phyloP scores from a whole-genome alignment of 1,140 invertebrate species.

The Bombus confusus region DNA sequence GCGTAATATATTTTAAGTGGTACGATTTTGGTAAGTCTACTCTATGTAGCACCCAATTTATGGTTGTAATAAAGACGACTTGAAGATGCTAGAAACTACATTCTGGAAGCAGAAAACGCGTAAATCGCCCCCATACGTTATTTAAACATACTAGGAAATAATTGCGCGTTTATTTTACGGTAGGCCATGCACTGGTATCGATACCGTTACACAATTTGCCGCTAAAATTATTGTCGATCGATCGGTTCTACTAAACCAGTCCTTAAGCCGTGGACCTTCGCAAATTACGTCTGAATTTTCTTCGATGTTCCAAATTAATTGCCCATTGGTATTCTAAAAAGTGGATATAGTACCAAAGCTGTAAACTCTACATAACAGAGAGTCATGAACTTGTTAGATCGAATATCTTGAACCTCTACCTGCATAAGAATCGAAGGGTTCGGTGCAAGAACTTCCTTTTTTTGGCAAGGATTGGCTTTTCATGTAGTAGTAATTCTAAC shows the following conservation, averaged over 20 bases:
- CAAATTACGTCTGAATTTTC: not conserved
- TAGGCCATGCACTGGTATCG: not conserved
- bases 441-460: no score
- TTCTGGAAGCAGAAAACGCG: not conserved
- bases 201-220: conserved; percentile 5
- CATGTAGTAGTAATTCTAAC: no score
- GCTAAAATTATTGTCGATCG: not conserved
- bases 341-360: not conserved
- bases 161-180: conserved; percentile 4
- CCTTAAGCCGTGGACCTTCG: not conserved
- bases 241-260: not conserved
- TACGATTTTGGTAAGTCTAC: not conserved
- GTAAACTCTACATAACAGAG: no score
- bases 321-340: not conserved
- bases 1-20: not conserved
- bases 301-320: no score
- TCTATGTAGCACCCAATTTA: not conserved
- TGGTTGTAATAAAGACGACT: not conserved
- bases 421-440: no score
- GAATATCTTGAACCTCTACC: no score
- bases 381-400: no score
- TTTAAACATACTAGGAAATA: conserved; percentile 8
- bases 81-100: not conserved
- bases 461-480: no score
- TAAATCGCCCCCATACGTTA: not conserved